Evolutionary conservation across 2,113 vertebrate genomes (phyloP).

Genomic region (Meleagris gallopavo): DNA sequence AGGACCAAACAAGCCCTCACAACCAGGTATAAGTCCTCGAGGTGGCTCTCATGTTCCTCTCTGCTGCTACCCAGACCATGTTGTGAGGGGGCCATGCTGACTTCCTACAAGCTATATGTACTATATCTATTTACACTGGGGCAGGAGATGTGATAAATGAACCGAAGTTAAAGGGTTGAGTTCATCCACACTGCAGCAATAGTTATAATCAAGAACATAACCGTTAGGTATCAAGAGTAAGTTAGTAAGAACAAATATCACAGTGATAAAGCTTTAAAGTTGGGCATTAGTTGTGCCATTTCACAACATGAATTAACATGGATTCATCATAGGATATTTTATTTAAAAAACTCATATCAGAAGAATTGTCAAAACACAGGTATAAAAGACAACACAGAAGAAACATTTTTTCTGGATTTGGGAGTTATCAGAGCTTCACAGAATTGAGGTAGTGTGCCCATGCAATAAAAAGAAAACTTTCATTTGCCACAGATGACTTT

Average conservation of each 20-base stretch:
- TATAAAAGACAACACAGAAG: background rate
- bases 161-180: background rate
- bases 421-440: background rate
- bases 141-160: background rate
- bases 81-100: fast-evolving
- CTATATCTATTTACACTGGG: background rate
- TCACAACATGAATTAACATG: background rate
- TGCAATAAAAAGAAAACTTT: background rate
- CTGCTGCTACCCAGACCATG: background rate
- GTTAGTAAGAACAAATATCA: background rate
- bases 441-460: background rate
- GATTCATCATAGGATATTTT: background rate
- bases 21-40: background rate
- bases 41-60: background rate
- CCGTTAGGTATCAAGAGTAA: background rate
- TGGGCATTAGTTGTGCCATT: background rate
- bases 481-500: background rate
- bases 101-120: background rate
- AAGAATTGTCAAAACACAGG: background rate
- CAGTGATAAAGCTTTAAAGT: background rate
- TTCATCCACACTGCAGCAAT: background rate
- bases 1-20: background rate
- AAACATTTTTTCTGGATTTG: background rate
- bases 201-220: background rate
- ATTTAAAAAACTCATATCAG: background rate